A percentile compares a stretch with the other conserved stretches of the same genome.
These are phyloP conservation scores for Xyliphius kryptos DNA, from an alignment of 2,113 vertebrate genomes.

Conservation along the genomic window DNA sequence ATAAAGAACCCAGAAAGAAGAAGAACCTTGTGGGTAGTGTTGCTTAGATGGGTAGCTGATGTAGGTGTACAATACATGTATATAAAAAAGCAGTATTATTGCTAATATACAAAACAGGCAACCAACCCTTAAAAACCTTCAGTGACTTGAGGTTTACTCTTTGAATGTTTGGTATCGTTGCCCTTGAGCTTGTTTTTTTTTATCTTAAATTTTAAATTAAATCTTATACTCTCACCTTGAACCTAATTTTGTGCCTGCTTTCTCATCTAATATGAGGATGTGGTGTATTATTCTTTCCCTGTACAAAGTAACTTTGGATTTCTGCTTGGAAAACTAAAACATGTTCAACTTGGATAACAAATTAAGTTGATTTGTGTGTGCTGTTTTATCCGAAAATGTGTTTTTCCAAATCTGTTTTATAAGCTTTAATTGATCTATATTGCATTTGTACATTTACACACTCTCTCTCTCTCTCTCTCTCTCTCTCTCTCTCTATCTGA, in stretches of 20 bases:
- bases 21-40: constrained; percentile 1
- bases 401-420: too few relatives aligned
- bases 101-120: constrained; percentile 26
- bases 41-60: constrained; percentile 4
- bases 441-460: too few relatives aligned
- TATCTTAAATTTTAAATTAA: too few relatives aligned
- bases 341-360: too few relatives aligned
- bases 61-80: constrained; percentile 25
- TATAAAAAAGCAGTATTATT: constrained; percentile 27
- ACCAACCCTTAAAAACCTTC: constrained; percentile 10
- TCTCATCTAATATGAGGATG: constrained; percentile 42
- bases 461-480: constrained; percentile 26
- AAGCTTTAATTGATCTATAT: constrained; percentile 52
- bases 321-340: too few relatives aligned
- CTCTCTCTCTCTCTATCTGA: constrained; percentile 35
- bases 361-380: too few relatives aligned
- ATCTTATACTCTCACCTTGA: constrained; percentile 23
- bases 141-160: too few relatives aligned
- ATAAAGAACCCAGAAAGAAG: too few relatives aligned
- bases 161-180: too few relatives aligned
- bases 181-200: too few relatives aligned
- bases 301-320: constrained; percentile 3
- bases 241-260: constrained; percentile 51
- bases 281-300: constrained; percentile 20
- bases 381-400: too few relatives aligned